These are phyloP conservation scores for Norana najaformis DNA, from an alignment of 2,888 invertebrate species.

Conservation along the genomic window DNA sequence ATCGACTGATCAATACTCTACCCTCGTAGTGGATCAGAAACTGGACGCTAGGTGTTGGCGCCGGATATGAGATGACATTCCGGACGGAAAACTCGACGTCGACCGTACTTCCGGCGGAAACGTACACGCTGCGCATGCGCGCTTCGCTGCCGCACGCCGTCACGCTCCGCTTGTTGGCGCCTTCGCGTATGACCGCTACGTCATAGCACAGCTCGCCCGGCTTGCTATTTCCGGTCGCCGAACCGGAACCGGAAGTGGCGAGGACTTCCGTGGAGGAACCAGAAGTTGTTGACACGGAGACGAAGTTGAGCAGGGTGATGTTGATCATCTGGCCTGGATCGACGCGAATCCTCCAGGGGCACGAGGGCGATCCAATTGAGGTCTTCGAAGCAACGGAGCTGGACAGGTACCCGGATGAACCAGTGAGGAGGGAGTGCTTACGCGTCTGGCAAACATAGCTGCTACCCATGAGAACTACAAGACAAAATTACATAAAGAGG, in stretches of 20 bases:
- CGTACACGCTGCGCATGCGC: slow-evolving; percentile 30
- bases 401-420: slow-evolving; percentile 34
- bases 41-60: slow-evolving; percentile 21
- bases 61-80: neutral
- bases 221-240: neutral
- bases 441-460: slow-evolving; percentile 24
- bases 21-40: slow-evolving; percentile 41
- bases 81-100: slow-evolving; percentile 30
- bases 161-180: neutral
- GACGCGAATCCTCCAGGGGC: slow-evolving; percentile 40
- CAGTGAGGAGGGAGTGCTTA: neutral
- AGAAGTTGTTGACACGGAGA: slow-evolving; percentile 10
- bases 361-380: slow-evolving; percentile 34
- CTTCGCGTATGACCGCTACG: slow-evolving; percentile 25
- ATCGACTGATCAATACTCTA: neutral
- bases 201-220: slow-evolving; percentile 27
- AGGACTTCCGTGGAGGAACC: neutral
- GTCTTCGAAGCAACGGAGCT: slow-evolving; percentile 34
- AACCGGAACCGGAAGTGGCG: neutral
- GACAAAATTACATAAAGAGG: neutral
- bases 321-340: slow-evolving; percentile 36
- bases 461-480: slow-evolving; percentile 24
- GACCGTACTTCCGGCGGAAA: slow-evolving; percentile 15
- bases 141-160: slow-evolving; percentile 34
- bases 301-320: slow-evolving; percentile 36